Evolutionary conservation across 2,888 invertebrate species (phyloP).

Genomic region (Bombylius discolor): DNA sequence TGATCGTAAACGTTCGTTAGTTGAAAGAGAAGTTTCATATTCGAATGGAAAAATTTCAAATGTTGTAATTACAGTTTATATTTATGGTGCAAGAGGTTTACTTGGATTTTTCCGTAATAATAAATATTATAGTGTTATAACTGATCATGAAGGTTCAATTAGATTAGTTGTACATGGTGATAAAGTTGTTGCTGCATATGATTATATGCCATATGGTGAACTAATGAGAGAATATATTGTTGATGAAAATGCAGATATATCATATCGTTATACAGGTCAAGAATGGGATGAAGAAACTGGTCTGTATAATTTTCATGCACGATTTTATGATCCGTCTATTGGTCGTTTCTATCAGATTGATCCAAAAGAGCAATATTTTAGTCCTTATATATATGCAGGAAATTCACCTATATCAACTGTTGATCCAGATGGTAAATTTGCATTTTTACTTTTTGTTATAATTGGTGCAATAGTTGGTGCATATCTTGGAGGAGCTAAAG

Average conservation of each 20-base stretch:
- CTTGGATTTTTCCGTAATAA: constrained; percentile 8
- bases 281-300: constrained; percentile 19
- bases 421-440: constrained; percentile 7
- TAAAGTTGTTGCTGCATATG: constrained; percentile 18
- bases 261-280: constrained; percentile 17
- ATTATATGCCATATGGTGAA: constrained; percentile 19
- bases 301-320: constrained; percentile 18
- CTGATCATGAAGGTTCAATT: constrained; percentile 18
- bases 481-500: constrained; percentile 6
- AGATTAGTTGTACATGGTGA: constrained; percentile 13
- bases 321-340: constrained; percentile 18
- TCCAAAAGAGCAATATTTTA: constrained; percentile 15
- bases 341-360: constrained; percentile 17
- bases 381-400: constrained; percentile 18
- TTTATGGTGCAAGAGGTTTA: constrained; percentile 6
- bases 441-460: neutral
- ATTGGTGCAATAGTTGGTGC: neutral
- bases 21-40: constrained; percentile 5
- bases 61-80: constrained; percentile 3
- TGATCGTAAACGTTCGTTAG: constrained; percentile 4
- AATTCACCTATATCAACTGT: constrained; percentile 10
- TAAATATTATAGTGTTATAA: constrained; percentile 12
- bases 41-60: too few species aligned
- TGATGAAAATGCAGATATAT: constrained; percentile 9
- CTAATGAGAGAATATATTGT: constrained; percentile 12